Conservation (phyloP, 2,797 vertebrate species). For the Percopsis omiscomaycus region DNA sequence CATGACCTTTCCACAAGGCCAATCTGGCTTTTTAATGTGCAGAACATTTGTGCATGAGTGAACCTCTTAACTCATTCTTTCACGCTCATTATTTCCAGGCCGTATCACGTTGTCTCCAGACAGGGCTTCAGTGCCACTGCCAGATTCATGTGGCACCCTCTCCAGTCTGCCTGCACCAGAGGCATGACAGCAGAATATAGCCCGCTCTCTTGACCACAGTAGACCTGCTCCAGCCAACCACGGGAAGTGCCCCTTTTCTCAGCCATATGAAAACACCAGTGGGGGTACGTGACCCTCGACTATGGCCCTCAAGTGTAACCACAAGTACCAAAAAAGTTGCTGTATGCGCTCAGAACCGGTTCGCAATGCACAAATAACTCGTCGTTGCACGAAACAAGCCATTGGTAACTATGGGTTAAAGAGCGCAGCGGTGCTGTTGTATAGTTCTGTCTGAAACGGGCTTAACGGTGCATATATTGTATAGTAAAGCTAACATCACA, state of each 20-base stretch:
- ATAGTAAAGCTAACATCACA: no score
- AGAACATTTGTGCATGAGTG: slow-evolving; percentile 76
- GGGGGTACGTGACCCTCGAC: no score
- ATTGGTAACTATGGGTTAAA: no score
- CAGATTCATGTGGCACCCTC: slow-evolving; percentile 58
- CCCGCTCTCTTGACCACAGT: slow-evolving; percentile 29
- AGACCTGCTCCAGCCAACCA: slow-evolving; percentile 35
- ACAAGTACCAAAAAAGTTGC: no score
- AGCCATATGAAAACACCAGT: slow-evolving; percentile 27
- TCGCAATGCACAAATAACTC: no score
- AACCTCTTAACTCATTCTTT: slow-evolving; percentile 75
- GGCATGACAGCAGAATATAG: slow-evolving; percentile 28
- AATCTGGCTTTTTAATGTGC: slow-evolving; percentile 70
- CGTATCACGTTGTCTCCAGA: slow-evolving; percentile 76
- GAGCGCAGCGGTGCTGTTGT: no score
- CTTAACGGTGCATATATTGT: no score
- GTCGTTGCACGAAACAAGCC: no score
- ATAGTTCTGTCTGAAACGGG: no score
- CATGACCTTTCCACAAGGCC: slow-evolving; percentile 78
- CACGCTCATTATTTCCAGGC: slow-evolving; percentile 78
- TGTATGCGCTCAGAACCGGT: no score
- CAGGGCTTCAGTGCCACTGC: slow-evolving; percentile 57
- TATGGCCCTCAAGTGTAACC: no score
- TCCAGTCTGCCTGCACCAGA: slow-evolving; percentile 45
- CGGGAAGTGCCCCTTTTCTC: slow-evolving; percentile 45